phyloP scores from a whole-genome alignment of 2,888 invertebrate genomes.

The Chironomus tentans region DNA sequence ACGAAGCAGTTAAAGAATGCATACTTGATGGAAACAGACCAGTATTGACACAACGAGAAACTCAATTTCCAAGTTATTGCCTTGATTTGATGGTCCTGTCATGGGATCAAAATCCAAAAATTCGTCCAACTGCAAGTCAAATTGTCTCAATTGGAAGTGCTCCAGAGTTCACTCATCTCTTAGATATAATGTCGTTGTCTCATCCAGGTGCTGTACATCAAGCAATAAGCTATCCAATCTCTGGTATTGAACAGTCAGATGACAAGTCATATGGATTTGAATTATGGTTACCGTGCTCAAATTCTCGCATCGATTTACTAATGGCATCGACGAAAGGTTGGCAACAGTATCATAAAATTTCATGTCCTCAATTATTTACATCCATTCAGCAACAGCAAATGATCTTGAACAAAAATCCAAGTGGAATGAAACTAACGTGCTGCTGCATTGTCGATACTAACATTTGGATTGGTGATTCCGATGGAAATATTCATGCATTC shows the following conservation, averaged over 20 bases:
- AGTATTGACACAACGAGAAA: conserved; percentile 71
- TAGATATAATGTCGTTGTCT: conserved; percentile 67
- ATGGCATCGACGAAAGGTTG: conserved; percentile 48
- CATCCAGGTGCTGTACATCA: conserved; percentile 52
- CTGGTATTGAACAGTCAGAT: background rate
- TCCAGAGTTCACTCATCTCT: conserved; percentile 84
- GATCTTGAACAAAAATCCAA: conserved; percentile 3
- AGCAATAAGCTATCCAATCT: conserved; percentile 22
- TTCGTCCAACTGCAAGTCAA: conserved; percentile 88
- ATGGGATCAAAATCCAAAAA: conserved; percentile 78
- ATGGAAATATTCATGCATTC: conserved; percentile 77
- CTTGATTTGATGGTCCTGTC: conserved; percentile 93
- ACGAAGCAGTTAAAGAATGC: conserved; percentile 94
- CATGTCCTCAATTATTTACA: conserved; percentile 35
- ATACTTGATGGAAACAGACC: conserved; percentile 92
- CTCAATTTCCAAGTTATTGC: conserved; percentile 76
- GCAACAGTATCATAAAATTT: conserved; percentile 51
- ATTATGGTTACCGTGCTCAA: conserved; percentile 65
- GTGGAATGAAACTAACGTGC: conserved; percentile 52
- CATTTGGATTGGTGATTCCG: conserved; percentile 85
- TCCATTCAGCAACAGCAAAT: conserved; percentile 20
- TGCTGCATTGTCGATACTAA: conserved; percentile 65
- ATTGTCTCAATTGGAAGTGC: conserved; percentile 86
- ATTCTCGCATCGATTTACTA: conserved; percentile 55
- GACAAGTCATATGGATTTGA: conserved; percentile 56